Evolutionary conservation across 2,797 vertebrate genomes (phyloP).

Genomic region (Chelon auratus): DNA sequence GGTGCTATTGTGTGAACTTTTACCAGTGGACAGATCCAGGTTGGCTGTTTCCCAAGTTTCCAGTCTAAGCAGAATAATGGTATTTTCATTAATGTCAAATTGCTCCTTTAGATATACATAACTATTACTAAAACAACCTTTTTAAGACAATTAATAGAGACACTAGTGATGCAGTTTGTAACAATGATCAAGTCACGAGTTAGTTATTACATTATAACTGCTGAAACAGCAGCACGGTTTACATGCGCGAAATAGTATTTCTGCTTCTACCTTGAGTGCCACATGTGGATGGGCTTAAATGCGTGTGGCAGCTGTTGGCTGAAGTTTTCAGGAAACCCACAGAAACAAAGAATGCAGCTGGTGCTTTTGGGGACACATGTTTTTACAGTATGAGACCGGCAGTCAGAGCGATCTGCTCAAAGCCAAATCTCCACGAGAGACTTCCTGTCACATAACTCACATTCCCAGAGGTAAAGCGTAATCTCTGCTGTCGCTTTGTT

Average conservation of each 20-base stretch:
- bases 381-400: constrained; percentile 52
- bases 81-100: too few relatives aligned
- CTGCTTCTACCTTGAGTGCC: constrained; percentile 4
- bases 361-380: constrained; percentile 33
- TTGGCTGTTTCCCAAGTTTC: too few relatives aligned
- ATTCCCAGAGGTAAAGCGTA: constrained; percentile 54
- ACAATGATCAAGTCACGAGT: background rate
- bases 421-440: constrained; percentile 53
- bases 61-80: too few relatives aligned
- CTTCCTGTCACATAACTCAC: constrained; percentile 69
- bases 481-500: constrained; percentile 55
- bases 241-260: background rate
- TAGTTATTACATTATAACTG: background rate
- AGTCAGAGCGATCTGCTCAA: constrained; percentile 45
- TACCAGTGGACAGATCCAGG: too few relatives aligned
- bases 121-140: too few relatives aligned
- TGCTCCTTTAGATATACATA: too few relatives aligned
- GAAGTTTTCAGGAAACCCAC: constrained; percentile 17
- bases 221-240: background rate
- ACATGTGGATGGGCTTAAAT: background rate
- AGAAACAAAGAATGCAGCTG: constrained; percentile 63
- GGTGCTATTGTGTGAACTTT: too few relatives aligned
- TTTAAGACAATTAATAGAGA: too few relatives aligned
- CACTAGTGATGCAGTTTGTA: background rate
- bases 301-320: constrained; percentile 25